Evolutionary conservation across 2,113 vertebrate species (phyloP).

Genomic region (Cyphomyrus discorhynchus): DNA sequence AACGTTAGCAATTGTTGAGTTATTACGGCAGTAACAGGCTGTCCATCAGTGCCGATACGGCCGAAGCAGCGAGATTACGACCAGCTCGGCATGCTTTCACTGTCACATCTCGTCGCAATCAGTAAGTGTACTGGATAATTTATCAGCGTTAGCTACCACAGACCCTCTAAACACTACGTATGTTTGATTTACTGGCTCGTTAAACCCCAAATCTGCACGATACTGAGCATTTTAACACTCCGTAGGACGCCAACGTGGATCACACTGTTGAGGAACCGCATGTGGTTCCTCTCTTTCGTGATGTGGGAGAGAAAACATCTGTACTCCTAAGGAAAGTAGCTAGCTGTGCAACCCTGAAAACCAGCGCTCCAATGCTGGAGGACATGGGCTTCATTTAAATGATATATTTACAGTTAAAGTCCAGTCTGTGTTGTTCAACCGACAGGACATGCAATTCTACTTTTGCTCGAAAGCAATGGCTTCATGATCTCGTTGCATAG

Average conservation of each 20-base stretch:
- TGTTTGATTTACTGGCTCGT: background rate
- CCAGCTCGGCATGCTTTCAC: slow-evolving; percentile 33
- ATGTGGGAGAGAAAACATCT: background rate
- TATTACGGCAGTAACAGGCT: slow-evolving; percentile 33
- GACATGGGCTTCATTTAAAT: background rate
- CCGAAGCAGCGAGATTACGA: slow-evolving; percentile 24
- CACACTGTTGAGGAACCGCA: background rate
- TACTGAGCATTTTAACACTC: background rate
- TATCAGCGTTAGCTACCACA: background rate
- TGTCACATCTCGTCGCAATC: slow-evolving; percentile 1
- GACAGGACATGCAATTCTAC: background rate
- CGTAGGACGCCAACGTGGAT: background rate
- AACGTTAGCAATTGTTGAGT: slow-evolving; percentile 28
- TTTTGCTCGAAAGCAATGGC: background rate
- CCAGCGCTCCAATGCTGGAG: background rate
- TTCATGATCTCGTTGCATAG: background rate
- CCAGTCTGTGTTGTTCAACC: background rate
- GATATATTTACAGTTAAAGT: background rate
- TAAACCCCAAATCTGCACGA: background rate
- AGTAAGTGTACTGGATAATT: background rate
- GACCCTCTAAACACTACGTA: background rate
- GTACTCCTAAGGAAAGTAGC: background rate
- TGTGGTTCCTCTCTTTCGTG: background rate
- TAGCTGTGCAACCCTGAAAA: background rate
- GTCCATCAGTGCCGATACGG: slow-evolving; percentile 33